Conservation (phyloP, 1,140 invertebrate genomes). For the Rhizoglyphus robini region DNA sequence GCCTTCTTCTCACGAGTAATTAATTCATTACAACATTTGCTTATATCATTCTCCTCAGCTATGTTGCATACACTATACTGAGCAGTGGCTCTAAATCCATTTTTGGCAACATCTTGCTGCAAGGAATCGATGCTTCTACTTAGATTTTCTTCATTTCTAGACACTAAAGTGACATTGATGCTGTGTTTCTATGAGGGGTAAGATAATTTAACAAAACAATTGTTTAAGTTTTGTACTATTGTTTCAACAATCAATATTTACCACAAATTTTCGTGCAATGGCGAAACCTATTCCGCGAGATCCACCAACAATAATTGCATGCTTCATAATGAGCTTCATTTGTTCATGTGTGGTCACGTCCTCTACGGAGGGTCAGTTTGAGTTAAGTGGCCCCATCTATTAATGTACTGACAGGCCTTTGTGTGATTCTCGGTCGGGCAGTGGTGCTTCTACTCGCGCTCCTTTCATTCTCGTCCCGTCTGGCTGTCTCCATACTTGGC, state of each 20-base stretch:
- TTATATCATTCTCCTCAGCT: background rate
- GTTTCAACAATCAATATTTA: background rate
- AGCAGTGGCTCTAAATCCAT: background rate
- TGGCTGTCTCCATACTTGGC: background rate
- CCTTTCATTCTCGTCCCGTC: background rate
- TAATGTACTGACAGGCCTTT: background rate
- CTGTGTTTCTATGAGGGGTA: constrained; percentile 2
- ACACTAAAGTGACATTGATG: constrained; percentile 10
- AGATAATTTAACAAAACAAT: background rate
- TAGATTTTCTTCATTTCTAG: constrained; percentile 2
- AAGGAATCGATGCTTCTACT: background rate
- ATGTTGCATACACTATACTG: background rate
- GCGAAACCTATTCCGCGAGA: constrained; percentile 24
- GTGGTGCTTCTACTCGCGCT: background rate
- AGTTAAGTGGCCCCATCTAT: background rate
- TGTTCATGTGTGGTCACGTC: background rate
- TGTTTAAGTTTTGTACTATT: background rate
- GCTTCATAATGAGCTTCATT: constrained; percentile 31
- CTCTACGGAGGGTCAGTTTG: background rate
- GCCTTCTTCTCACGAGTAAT: background rate
- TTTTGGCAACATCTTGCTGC: background rate
- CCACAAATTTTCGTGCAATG: constrained; percentile 17
- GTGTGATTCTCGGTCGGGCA: background rate
- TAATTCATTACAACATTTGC: background rate
- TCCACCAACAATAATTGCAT: constrained; percentile 26